These are phyloP conservation scores for Hiodon alosoides DNA, from an alignment of 2,113 vertebrate genomes.

Conservation along the genomic window DNA sequence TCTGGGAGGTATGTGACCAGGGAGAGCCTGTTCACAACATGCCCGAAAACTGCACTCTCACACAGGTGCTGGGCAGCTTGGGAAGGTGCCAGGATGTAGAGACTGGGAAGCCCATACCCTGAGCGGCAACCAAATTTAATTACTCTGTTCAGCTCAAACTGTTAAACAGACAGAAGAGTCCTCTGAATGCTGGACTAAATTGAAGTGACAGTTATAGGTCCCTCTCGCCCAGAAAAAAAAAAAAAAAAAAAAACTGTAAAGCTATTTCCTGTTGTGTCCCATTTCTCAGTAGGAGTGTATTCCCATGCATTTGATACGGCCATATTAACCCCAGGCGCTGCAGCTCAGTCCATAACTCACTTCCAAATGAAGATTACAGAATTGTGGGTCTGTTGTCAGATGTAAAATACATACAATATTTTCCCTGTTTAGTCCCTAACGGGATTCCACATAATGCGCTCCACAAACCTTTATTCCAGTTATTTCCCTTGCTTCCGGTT, in stretches of 20 bases:
- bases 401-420: conserved; percentile 40
- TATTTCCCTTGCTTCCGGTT: conserved; percentile 29
- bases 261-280: conserved; percentile 77
- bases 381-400: conserved; percentile 44
- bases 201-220: conserved; percentile 72
- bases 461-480: conserved; percentile 43
- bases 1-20: background rate
- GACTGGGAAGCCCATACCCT: conserved; percentile 42
- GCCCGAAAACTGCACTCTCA: conserved; percentile 19
- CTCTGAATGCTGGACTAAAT: conserved; percentile 61
- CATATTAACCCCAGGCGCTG: conserved; percentile 52
- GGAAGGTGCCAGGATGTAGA: background rate
- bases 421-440: conserved; percentile 42
- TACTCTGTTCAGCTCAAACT: conserved; percentile 52
- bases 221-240: conserved; percentile 51
- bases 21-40: background rate
- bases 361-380: conserved; percentile 48
- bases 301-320: conserved; percentile 62
- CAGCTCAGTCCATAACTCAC: conserved; percentile 51
- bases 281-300: conserved; percentile 67
- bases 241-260: conserved; percentile 51
- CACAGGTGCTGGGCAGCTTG: conserved; percentile 41
- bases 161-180: conserved; percentile 58
- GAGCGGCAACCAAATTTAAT: conserved; percentile 47
- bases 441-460: conserved; percentile 48